Evolutionary conservation across 2,888 invertebrate genomes (phyloP), one percentile per base, ranked within the genome.

Genomic region (Acanthosoma haemorrhoidale): DNA sequence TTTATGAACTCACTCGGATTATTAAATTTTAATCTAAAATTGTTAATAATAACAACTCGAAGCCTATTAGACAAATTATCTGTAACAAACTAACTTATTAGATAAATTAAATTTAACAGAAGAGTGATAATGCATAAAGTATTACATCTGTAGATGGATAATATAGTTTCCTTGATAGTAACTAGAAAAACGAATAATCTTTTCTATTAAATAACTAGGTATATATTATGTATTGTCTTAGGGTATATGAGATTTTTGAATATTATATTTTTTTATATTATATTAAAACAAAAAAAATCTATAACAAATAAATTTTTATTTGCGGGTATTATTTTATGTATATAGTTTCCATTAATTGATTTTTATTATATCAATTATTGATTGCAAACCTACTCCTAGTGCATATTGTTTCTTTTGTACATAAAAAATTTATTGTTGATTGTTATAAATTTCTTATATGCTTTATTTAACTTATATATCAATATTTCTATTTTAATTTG

Each of bases 391-490:
- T 21, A 36, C 36, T 61, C 61, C 61, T 21, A 15, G 13, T 41
- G 16, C 31, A 39, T 41, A 31, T 64, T 64, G 39, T 64, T 64
- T 64, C 25, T 34, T 41, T 64, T 67, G 57, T 66, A 67, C 32
- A 67, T 67, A 67, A 34, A 67, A 43, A 38, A 43, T 43, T 67
- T 57, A 32, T 34, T 67, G 57, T 51, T 51, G 18, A 38, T 38
- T 57, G 41, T 32, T 67, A 38, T 36, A 60, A 25, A 43, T 67
- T 57, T 67, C 51, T 32, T 67, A 67, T 67, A 67, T 67, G 64
- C 64, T 67, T 67, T 67, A 57, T 36, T 34, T 59, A 41, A 51
- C 34, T 68, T 38, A 58, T 68, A 15, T 25, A 32, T 21, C 39
- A 29, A 25, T 36, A 34, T 29, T 60, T 34, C 13, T 13, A 21